phyloP scores from a whole-genome alignment of 2,797 vertebrate species.

The Chelon auratus region DNA sequence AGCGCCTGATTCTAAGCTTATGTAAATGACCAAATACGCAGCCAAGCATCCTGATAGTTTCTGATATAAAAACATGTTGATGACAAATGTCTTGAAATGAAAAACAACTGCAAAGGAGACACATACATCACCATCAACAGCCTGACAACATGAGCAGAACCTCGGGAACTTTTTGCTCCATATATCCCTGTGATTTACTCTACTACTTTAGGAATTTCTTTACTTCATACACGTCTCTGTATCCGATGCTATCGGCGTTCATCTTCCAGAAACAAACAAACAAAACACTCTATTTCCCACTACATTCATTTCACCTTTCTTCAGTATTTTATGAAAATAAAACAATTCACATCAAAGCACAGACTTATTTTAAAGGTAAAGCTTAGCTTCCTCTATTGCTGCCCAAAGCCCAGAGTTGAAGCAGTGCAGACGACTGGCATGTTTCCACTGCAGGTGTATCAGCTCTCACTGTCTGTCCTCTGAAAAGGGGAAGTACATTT shows the following conservation, averaged over 20 bases:
- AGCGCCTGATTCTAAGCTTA: neutral
- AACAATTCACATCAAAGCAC: slow-evolving; percentile 65
- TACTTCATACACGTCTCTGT: slow-evolving; percentile 44
- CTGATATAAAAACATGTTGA: slow-evolving; percentile 27
- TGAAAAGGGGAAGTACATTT: slow-evolving; percentile 27
- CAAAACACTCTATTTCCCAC: slow-evolving; percentile 50
- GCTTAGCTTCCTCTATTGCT: slow-evolving; percentile 45
- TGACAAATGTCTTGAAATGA: slow-evolving; percentile 35
- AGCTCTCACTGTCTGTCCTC: slow-evolving; percentile 19
- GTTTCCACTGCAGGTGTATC: slow-evolving; percentile 39
- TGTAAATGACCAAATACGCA: neutral
- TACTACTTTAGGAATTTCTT: slow-evolving; percentile 55
- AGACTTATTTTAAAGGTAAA: slow-evolving; percentile 52
- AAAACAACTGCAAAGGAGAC: slow-evolving; percentile 40
- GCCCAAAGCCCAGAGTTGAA: slow-evolving; percentile 50
- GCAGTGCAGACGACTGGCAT: slow-evolving; percentile 37
- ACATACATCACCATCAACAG: slow-evolving; percentile 3
- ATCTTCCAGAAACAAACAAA: slow-evolving; percentile 55
- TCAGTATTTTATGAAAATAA: slow-evolving; percentile 52
- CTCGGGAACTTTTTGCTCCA: slow-evolving; percentile 29
- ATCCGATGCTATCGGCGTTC: slow-evolving; percentile 64
- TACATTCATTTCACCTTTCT: slow-evolving; percentile 66
- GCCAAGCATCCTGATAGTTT: slow-evolving; percentile 8
- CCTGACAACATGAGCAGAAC: slow-evolving; percentile 37
- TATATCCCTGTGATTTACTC: slow-evolving; percentile 48